Base-by-base conservation (phyloP, 2,113 vertebrate species). In the Catharus minimus region DNA sequence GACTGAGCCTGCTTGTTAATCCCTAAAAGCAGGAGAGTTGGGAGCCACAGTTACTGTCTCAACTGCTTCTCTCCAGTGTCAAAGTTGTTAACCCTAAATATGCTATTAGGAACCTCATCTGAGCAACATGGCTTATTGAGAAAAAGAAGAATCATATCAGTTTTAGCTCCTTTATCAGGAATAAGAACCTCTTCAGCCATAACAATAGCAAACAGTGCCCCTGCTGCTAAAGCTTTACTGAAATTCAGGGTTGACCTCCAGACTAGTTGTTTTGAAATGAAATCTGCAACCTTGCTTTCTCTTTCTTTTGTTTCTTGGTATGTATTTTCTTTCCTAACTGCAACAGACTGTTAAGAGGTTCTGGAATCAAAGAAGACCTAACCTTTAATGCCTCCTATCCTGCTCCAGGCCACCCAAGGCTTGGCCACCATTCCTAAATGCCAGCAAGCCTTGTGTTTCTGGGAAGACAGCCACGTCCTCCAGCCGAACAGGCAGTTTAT, bases 21-120 rank as follows among this genome's bases (percentile, higher is more conserved):
- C 81, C 53, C 44, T 73, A 28, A 65, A 68, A 92, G 53, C 72
- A 76, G 53, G 27, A 47, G 78, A 80, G 26, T 13, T 85, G 81
- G 47, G 82, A 87, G 79, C 81, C 22, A 44, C 66, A 10, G 33
- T 56, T 82, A 85, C 27, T 92, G 80, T 89, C 83, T 27, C 46
- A 81, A 78, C 85, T 9, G 10, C 43, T 86, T 87, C 74, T 72
- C 67, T 47, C 62, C 47, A 36, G 43, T 77, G 20, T 56, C 24
- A 66, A 20, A 76, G 90, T 95, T 92, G 93, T 90, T 95, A 96
- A 95, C 71, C 67, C 82, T 91, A 84, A 76, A 89, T 87, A 81
- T 92, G 96, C 97, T 97, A 96, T 97, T 96, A 87, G 65, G 83
- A 94, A 43, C 9, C 46, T 77, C 56, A 16, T 67, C 74, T 66